Conservation (phyloP, 2,888 invertebrate species). For the Volucella zonaria region DNA sequence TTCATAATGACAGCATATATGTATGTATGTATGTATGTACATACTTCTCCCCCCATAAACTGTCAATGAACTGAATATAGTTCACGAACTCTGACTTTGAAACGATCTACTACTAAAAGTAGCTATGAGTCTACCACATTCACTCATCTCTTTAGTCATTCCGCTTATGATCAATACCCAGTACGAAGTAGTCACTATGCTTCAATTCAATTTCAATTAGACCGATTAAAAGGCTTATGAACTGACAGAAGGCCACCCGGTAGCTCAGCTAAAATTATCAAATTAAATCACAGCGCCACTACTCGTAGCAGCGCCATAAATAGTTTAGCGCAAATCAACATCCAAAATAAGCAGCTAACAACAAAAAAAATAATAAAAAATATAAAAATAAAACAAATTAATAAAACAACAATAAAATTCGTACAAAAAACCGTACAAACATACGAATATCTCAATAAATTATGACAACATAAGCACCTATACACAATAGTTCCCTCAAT, state of each 20-base stretch:
- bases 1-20: constrained; percentile 17
- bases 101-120: constrained; percentile 13
- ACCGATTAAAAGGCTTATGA: constrained; percentile 52
- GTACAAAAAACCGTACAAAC: constrained; percentile 25
- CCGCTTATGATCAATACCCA: not conserved
- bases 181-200: not conserved
- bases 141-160: constrained; percentile 18
- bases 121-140: not conserved
- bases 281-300: constrained; percentile 53
- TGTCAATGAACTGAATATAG: constrained; percentile 51
- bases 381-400: constrained; percentile 4
- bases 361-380: constrained; percentile 12
- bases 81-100: constrained; percentile 57
- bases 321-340: constrained; percentile 9
- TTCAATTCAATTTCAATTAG: constrained; percentile 29
- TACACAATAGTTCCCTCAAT: not conserved
- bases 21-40: not conserved
- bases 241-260: constrained; percentile 63
- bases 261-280: constrained; percentile 56
- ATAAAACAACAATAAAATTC: constrained; percentile 2
- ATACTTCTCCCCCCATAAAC: not conserved
- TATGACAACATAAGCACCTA: constrained; percentile 43
- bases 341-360: too few relatives aligned
- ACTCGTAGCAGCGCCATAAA: constrained; percentile 33
- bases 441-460: constrained; percentile 35